Percentiles rank a stretch among this genome's conserved stretches.
These are phyloP conservation scores for Gallinago nigripennis DNA, from an alignment of 2,797 vertebrate genomes.

Conservation along the genomic window DNA sequence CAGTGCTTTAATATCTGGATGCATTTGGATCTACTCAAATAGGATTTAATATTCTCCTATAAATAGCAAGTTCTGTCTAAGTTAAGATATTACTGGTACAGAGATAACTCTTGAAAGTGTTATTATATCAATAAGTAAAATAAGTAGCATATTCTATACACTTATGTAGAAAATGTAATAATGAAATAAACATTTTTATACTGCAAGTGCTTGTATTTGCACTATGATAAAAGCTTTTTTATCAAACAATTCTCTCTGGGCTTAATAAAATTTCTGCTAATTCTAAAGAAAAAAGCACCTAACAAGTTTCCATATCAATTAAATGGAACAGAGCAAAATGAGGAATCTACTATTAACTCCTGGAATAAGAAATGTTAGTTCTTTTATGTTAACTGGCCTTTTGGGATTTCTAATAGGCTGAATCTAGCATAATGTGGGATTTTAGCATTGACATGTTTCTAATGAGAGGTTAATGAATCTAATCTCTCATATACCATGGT, in stretches of 20 bases:
- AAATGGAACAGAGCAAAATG: not conserved
- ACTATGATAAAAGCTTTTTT: not conserved
- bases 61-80: not conserved
- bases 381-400: conserved; percentile 24
- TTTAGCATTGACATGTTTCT: conserved; percentile 46
- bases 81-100: not conserved
- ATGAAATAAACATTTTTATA: not conserved
- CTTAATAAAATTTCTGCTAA: not conserved
- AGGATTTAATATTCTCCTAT: not conserved
- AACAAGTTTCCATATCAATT: not conserved
- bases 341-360: conserved; percentile 27
- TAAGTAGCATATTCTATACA: not conserved
- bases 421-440: conserved; percentile 12
- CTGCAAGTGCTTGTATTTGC: not conserved
- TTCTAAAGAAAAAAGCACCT: not conserved
- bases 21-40: not conserved
- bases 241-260: not conserved
- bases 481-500: conserved; percentile 36
- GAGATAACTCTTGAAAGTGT: not conserved
- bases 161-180: not conserved
- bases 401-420: conserved; percentile 35
- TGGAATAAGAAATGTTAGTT: conserved; percentile 18
- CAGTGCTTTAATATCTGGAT: not conserved
- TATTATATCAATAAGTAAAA: not conserved
- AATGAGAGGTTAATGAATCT: conserved; percentile 68